Conservation (phyloP, 2,797 vertebrate genomes). For the Notolepis coatsorum region DNA sequence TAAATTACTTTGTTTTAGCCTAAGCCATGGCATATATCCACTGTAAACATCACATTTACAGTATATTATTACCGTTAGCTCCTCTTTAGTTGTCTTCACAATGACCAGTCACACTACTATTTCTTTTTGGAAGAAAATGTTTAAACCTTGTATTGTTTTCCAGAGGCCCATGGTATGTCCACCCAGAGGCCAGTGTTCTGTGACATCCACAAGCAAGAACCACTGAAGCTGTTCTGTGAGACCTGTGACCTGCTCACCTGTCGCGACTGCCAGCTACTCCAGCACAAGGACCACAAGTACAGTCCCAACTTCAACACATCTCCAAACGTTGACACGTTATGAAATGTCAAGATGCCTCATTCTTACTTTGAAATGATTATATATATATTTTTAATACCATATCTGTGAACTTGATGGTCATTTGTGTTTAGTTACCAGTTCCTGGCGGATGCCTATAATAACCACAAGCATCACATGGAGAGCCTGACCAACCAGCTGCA, state of each 20-base stretch:
- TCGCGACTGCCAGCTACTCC: constrained; percentile 90
- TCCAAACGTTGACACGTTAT: too few species aligned
- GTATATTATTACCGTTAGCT: too few species aligned
- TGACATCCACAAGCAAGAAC: constrained; percentile 91
- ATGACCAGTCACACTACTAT: too few species aligned
- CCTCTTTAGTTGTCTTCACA: too few species aligned
- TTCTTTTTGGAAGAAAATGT: too few species aligned
- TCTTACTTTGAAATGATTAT: too few species aligned
- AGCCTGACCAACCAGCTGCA: constrained; percentile 87
- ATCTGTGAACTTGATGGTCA: constrained; percentile 2
- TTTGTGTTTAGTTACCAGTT: constrained; percentile 85
- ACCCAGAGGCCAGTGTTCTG: constrained; percentile 89
- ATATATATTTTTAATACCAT: neutral
- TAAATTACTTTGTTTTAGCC: too few species aligned
- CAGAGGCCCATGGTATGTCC: constrained; percentile 84
- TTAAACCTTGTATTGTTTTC: constrained; percentile 31
- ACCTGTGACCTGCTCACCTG: constrained; percentile 93
- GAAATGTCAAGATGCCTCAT: too few species aligned
- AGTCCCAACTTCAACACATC: neutral
- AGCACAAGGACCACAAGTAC: constrained; percentile 94
- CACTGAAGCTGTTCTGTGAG: constrained; percentile 92
- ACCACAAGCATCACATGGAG: constrained; percentile 91
- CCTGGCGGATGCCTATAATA: constrained; percentile 92
- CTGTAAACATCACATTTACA: too few species aligned
- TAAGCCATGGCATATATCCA: too few species aligned